Conservation (phyloP, 2,797 vertebrate species). For the Tachyglossus aculeatus region DNA sequence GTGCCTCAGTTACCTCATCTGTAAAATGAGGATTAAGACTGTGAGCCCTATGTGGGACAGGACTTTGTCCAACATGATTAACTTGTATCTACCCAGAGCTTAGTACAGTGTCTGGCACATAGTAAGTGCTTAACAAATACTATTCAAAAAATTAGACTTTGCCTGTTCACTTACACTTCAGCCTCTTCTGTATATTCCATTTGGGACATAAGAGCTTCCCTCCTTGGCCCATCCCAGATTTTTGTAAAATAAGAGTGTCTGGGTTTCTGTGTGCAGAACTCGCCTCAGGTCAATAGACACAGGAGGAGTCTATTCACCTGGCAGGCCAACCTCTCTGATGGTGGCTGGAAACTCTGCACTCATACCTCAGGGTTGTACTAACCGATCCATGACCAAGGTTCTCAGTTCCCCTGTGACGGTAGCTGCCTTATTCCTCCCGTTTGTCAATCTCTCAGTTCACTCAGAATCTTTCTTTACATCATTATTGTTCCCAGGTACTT, state of each 20-base stretch:
- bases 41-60: too few species aligned
- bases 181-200: constrained; percentile 49
- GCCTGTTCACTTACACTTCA: constrained; percentile 47
- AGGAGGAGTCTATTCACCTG: constrained; percentile 61
- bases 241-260: constrained; percentile 78
- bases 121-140: too few species aligned
- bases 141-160: too few species aligned
- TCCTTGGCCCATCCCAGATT: constrained; percentile 57
- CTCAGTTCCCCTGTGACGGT: background rate
- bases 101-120: too few species aligned
- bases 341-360: constrained; percentile 48
- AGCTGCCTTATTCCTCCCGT: background rate
- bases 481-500: background rate
- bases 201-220: constrained; percentile 64
- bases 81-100: too few species aligned
- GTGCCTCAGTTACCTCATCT: too few species aligned
- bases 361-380: constrained; percentile 18
- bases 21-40: too few species aligned
- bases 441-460: constrained; percentile 10
- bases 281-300: constrained; percentile 61
- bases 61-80: too few species aligned
- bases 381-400: constrained; percentile 24
- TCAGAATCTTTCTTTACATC: background rate
- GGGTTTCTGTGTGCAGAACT: constrained; percentile 70
- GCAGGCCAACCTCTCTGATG: constrained; percentile 41